These are phyloP conservation scores for Gadus chalcogrammus DNA, from an alignment of 2,113 vertebrate species.

Conservation along the genomic window DNA sequence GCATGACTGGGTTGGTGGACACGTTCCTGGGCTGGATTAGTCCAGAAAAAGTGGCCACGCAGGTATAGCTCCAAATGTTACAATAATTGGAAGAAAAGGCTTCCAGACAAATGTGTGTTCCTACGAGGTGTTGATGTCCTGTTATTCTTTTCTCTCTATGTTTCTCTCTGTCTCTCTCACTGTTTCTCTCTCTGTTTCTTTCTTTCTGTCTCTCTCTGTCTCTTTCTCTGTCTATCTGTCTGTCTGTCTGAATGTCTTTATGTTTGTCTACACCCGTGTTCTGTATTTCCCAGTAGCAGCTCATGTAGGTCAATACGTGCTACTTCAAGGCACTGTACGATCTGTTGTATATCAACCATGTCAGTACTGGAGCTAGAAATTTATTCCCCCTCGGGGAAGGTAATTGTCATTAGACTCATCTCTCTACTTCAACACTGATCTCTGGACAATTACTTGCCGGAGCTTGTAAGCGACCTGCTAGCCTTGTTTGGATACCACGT, in stretches of 20 bases:
- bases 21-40: conserved; percentile 53
- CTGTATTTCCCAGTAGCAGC: too few relatives aligned
- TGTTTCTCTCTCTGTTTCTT: background rate
- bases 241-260: background rate
- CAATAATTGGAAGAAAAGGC: too few relatives aligned
- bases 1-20: conserved; percentile 38
- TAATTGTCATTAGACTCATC: conserved; percentile 36
- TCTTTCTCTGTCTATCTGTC: background rate
- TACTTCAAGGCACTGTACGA: too few relatives aligned
- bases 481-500: background rate
- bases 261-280: background rate
- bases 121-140: too few relatives aligned
- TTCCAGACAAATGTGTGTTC: too few relatives aligned
- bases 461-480: conserved; percentile 4
- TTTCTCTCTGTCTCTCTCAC: background rate
- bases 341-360: conserved; percentile 20
- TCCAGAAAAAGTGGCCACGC: conserved; percentile 51
- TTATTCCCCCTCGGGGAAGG: conserved; percentile 8
- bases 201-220: background rate
- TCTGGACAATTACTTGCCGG: conserved; percentile 31
- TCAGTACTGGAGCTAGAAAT: conserved; percentile 18
- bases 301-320: background rate
- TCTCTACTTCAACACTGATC: conserved; percentile 24
- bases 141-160: background rate
- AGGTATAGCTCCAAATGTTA: conserved; percentile 50